Conservation (phyloP, 2,797 vertebrate genomes). For the Tragopan temminckii region DNA sequence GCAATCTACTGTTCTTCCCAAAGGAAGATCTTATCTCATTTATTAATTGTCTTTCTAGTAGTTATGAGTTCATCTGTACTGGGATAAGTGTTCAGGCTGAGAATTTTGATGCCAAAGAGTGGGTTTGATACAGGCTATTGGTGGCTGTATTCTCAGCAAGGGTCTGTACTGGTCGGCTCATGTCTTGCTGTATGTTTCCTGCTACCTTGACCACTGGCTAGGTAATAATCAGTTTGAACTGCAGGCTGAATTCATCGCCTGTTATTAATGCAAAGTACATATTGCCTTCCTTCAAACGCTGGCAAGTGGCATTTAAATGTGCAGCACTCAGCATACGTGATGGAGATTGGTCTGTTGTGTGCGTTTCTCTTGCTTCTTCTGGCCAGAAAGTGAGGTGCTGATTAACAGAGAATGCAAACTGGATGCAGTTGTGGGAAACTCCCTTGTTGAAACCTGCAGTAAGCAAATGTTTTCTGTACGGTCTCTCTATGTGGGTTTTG, state of each 20-base stretch:
- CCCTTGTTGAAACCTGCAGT: background rate
- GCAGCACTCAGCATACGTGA: background rate
- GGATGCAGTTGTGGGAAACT: background rate
- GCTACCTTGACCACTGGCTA: background rate
- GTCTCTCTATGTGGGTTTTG: background rate
- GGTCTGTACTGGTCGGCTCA: rapidly evolving
- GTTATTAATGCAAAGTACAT: background rate
- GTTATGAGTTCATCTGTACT: slow-evolving; percentile 65
- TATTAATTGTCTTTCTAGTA: slow-evolving; percentile 71
- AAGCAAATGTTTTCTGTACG: background rate
- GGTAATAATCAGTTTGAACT: background rate
- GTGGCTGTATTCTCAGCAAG: background rate
- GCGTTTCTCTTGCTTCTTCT: background rate
- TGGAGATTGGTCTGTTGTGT: background rate
- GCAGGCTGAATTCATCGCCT: background rate
- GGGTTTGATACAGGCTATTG: background rate
- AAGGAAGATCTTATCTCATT: slow-evolving; percentile 69
- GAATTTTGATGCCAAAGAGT: background rate
- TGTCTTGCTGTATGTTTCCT: background rate
- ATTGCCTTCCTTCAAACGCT: background rate
- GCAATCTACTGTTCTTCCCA: slow-evolving; percentile 63
- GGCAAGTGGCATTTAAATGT: slow-evolving; percentile 7
- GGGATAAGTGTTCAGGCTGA: background rate
- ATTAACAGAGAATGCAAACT: background rate
- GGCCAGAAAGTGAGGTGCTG: background rate